phyloP scores from a whole-genome alignment of 2,113 vertebrate genomes.

The Lutjanus erythropterus region DNA sequence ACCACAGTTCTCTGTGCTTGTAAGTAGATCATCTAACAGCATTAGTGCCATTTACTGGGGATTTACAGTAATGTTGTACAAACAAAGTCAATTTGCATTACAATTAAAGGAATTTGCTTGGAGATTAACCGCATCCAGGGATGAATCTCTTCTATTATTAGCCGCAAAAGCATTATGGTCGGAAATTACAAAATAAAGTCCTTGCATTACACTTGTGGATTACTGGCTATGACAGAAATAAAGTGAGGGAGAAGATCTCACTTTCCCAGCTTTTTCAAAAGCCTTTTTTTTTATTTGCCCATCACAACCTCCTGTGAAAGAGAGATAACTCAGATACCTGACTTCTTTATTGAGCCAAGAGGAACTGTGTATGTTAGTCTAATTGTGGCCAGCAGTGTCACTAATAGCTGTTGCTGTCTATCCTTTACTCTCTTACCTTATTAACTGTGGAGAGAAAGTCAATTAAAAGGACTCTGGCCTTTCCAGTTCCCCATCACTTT shows the following conservation, averaged over 20 bases:
- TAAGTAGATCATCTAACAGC: constrained; percentile 41
- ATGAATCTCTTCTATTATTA: constrained; percentile 40
- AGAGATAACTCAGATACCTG: constrained; percentile 44
- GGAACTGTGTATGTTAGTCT: constrained; percentile 25
- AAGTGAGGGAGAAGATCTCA: constrained; percentile 1
- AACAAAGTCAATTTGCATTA: constrained; percentile 54
- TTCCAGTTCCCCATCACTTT: neutral
- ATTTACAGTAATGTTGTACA: constrained; percentile 56
- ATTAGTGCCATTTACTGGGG: constrained; percentile 56
- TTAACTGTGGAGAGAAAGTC: constrained; percentile 56
- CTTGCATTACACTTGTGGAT: constrained; percentile 25
- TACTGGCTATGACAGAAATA: constrained; percentile 14
- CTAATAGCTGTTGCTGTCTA: constrained; percentile 29
- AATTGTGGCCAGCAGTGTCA: constrained; percentile 44
- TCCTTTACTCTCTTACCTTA: constrained; percentile 39
- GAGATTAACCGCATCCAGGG: constrained; percentile 53
- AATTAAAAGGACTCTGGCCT: constrained; percentile 55
- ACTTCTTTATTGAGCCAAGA: constrained; percentile 33
- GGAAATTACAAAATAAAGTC: constrained; percentile 50
- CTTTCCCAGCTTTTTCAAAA: neutral
- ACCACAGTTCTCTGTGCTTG: neutral
- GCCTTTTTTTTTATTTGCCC: neutral
- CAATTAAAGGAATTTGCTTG: constrained; percentile 40
- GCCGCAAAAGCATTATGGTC: constrained; percentile 45
- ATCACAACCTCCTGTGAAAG: constrained; percentile 19